Evolutionary conservation across 1,140 invertebrate genomes (phyloP), one percentile per base, ranked within the genome.

Genomic region (Probaryconus sp.): DNA sequence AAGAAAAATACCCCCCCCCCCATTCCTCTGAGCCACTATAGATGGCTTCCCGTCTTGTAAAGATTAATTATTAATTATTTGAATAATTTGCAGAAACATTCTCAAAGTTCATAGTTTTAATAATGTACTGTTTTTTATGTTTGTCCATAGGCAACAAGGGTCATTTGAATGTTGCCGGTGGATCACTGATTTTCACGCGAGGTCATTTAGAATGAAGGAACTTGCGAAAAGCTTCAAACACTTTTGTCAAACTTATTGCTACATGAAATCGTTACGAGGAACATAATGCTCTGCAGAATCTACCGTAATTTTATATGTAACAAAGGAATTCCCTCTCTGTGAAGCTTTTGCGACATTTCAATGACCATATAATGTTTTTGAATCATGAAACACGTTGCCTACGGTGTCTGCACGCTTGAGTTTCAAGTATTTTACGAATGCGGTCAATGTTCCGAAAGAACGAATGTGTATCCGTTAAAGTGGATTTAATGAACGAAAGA

Each of bases 381-480:
- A 67, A 61, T 64, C 47, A 61, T 43, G 31, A 30, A 53, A 37
- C 5, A n/a, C 5, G 31, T 16, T 16, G 35, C 42, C 21, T 31
- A 28, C n/a, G 10, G 55, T 20, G 37, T 24, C 50, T 55, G 50
- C 55, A 45, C 40, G 14, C n/a, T 37, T 45, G 11, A 60, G 38
- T 28, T 65, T 38, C 14, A 47, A 56, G 40, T 42, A 56, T 67
- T 67, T 74, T 50, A 42, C 45, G 53, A 58, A 73, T 35, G 61
- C 55, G 58, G 61, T 61, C 69, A 67, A 67, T 61, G 69, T 73
- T 73, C 61, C 61, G 65, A 63, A 74, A 61, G 30, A 47, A 18
- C 53, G 43, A 63, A 61, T 55, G 37, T 45, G 38, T 55, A 55
- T 48, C 37, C 37, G 56, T 53, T 60, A 65, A 60, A 72, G 14